phyloP scores from a whole-genome alignment of 2,888 invertebrate species.

The Cheilosia variabilis region DNA sequence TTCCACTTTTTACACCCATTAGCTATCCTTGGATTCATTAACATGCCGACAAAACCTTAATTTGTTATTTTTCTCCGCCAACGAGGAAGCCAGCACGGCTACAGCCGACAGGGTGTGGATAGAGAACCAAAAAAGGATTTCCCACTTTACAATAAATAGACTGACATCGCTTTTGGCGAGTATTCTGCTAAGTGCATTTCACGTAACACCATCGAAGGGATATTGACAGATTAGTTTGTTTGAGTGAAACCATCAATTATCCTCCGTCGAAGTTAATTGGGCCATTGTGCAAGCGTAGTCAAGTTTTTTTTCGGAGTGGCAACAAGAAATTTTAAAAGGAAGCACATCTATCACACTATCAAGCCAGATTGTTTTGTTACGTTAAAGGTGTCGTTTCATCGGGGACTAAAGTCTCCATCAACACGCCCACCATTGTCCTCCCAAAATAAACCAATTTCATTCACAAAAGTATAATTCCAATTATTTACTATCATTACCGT shows the following conservation, averaged over 20 bases:
- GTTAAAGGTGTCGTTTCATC: too few species aligned
- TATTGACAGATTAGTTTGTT: conserved; percentile 53
- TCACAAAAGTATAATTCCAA: conserved; percentile 45
- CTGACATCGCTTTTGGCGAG: conserved; percentile 31
- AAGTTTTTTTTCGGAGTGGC: background rate
- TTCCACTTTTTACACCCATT: conserved; percentile 50
- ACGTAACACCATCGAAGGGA: conserved; percentile 15
- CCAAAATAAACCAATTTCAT: conserved; percentile 47
- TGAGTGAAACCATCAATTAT: conserved; percentile 58
- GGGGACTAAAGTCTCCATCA: background rate
- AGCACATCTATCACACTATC: too few species aligned
- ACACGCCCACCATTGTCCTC: conserved; percentile 28
- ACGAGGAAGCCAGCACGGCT: background rate
- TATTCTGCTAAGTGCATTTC: conserved; percentile 36
- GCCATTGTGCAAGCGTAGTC: background rate
- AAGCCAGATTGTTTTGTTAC: too few species aligned
- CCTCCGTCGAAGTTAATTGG: conserved; percentile 28
- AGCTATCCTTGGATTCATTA: conserved; percentile 58
- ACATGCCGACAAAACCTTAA: conserved; percentile 48
- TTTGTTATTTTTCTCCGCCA: conserved; percentile 50
- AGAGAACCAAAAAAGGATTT: conserved; percentile 26
- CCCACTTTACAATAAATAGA: conserved; percentile 20
- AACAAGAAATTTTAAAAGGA: too few species aligned
- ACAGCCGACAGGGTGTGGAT: conserved; percentile 11
- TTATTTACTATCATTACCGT: conserved; percentile 62